Evolutionary conservation across 1,140 invertebrate genomes (phyloP).

Genomic region (Nephila pilipes): DNA sequence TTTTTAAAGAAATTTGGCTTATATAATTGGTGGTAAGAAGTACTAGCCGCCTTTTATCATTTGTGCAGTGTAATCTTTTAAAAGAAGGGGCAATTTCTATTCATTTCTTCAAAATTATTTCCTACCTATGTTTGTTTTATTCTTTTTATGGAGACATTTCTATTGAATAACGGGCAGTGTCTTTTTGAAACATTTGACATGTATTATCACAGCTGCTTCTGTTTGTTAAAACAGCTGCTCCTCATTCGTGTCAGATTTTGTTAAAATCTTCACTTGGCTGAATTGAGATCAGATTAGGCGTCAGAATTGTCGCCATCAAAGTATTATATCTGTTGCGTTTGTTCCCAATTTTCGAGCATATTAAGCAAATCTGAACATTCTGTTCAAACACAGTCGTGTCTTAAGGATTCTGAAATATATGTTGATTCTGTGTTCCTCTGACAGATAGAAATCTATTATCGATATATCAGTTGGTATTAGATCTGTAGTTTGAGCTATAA

Average conservation of each 20-base stretch:
- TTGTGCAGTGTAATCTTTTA: too few relatives aligned
- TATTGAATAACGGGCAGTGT: background rate
- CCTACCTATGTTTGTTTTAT: background rate
- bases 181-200: constrained; percentile 16
- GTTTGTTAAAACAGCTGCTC: background rate
- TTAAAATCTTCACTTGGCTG: background rate
- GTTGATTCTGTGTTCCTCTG: background rate
- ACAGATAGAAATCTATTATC: background rate
- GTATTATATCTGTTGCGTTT: background rate
- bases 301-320: background rate
- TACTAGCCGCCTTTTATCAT: too few relatives aligned
- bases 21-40: too few relatives aligned
- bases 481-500: background rate
- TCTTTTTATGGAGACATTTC: background rate
- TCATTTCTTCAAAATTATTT: constrained; percentile 20
- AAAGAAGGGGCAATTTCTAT: background rate
- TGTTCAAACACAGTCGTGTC: constrained; percentile 9
- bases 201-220: constrained; percentile 10
- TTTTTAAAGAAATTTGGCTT: too few relatives aligned
- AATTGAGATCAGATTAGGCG: background rate
- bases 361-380: background rate
- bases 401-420: background rate
- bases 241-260: background rate
- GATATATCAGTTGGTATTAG: background rate
- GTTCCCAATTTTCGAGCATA: background rate